Evolutionary conservation across 2,797 vertebrate species (phyloP).

Genomic region (Gadopsis bispinosus): DNA sequence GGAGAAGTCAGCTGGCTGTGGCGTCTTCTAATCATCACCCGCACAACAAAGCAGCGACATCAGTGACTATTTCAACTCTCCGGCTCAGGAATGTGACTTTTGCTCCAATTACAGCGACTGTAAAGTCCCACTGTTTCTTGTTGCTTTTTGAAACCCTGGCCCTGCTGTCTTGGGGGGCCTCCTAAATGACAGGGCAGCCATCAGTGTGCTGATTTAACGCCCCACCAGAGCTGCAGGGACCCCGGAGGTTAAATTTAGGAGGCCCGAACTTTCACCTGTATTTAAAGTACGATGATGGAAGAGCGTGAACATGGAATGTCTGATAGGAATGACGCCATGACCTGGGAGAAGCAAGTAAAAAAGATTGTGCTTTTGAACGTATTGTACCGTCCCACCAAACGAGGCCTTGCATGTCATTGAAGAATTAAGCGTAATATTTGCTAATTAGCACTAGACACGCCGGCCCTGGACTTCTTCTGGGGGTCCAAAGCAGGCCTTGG

Average conservation of each 20-base stretch:
- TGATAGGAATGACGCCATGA: neutral
- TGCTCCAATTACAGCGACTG: conserved; percentile 42
- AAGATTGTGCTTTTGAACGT: neutral
- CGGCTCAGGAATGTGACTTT: conserved; percentile 50
- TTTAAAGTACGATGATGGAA: conserved; percentile 46
- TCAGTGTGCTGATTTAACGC: conserved; percentile 14
- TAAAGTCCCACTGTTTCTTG: conserved; percentile 19
- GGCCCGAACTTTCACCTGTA: conserved; percentile 20
- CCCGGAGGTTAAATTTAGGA: neutral
- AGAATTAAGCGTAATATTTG: neutral
- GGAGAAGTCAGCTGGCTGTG: conserved; percentile 37
- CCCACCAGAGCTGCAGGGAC: conserved; percentile 12
- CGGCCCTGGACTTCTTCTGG: too few species aligned
- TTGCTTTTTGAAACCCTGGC: conserved; percentile 27
- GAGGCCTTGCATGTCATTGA: neutral
- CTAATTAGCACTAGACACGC: too few species aligned
- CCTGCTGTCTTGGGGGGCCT: conserved; percentile 23
- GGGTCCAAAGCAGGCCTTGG: too few species aligned
- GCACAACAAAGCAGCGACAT: conserved; percentile 45
- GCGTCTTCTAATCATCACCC: conserved; percentile 64
- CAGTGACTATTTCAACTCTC: conserved; percentile 37
- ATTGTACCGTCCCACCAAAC: neutral
- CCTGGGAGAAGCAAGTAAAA: conserved; percentile 15
- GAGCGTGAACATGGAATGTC: conserved; percentile 35
- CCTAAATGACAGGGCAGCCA: conserved; percentile 58